These are phyloP conservation scores for Nyctibius bracteatus DNA, from an alignment of 2,113 vertebrate genomes.

Conservation along the genomic window DNA sequence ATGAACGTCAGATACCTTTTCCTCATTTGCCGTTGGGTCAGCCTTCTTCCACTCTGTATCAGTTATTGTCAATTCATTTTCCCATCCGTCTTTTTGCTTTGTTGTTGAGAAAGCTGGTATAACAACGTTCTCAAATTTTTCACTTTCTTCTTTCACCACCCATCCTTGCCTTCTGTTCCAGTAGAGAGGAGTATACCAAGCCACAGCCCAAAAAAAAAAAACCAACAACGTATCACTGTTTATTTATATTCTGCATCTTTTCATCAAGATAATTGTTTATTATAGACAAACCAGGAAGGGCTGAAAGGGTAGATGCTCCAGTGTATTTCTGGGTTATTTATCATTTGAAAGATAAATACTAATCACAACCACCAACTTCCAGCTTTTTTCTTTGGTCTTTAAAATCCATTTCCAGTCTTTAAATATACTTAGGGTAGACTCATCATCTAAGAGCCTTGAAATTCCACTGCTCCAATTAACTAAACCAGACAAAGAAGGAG, in stretches of 20 bases:
- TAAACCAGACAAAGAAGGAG: background rate
- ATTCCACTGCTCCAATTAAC: background rate
- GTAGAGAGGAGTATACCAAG: constrained; percentile 59
- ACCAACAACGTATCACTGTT: background rate
- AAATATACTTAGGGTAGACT: background rate
- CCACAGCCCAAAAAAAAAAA: constrained; percentile 46
- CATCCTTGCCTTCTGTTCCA: constrained; percentile 21
- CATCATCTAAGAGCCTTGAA: background rate
- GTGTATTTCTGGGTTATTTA: background rate
- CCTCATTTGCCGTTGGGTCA: background rate
- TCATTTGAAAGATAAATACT: background rate
- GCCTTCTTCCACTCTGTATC: background rate
- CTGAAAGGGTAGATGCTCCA: background rate
- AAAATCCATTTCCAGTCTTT: background rate
- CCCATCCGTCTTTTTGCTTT: background rate
- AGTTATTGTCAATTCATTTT: background rate
- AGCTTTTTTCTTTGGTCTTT: background rate
- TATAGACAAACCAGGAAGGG: background rate
- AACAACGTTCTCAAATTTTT: background rate
- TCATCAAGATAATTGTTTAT: background rate
- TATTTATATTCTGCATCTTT: background rate
- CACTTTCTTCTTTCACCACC: background rate
- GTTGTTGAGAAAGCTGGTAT: background rate
- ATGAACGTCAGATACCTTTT: constrained; percentile 37
- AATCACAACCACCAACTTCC: background rate